Evolutionary conservation across 2,113 vertebrate species (phyloP).

Genomic region (Mellivora capensis): DNA sequence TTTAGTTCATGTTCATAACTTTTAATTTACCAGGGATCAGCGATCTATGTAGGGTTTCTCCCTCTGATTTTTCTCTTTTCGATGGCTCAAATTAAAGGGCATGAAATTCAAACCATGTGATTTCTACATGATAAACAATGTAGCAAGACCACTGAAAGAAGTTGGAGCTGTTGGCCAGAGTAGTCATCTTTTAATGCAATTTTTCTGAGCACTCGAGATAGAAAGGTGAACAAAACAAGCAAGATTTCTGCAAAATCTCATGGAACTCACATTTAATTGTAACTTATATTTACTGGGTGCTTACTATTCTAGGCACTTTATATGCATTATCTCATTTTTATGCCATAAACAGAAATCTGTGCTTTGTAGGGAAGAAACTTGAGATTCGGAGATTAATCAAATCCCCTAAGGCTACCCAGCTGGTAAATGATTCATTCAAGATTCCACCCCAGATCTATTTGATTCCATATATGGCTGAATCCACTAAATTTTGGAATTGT

Average conservation of each 20-base stretch:
- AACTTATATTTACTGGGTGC: background rate
- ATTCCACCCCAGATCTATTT: constrained; percentile 2
- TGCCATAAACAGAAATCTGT: background rate
- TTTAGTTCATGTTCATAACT: background rate
- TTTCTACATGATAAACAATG: background rate
- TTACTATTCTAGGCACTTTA: background rate
- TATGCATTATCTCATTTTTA: background rate
- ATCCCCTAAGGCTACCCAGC: background rate
- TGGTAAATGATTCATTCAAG: background rate
- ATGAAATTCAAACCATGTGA: background rate
- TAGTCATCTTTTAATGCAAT: background rate
- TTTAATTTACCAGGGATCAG: background rate
- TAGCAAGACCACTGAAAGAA: background rate
- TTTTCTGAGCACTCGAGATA: background rate
- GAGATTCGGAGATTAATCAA: background rate
- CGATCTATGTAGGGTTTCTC: background rate
- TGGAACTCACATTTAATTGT: background rate
- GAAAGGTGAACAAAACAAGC: background rate
- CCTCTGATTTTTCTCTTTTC: background rate
- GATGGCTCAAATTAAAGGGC: background rate
- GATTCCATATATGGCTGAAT: constrained; percentile 9
- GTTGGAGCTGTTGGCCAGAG: background rate
- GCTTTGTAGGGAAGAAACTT: background rate
- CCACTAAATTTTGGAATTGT: background rate
- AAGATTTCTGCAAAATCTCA: background rate